Base-by-base conservation (phyloP, 92 coral and sea anemone species). In the Epizoanthus illoricatus region DNA sequence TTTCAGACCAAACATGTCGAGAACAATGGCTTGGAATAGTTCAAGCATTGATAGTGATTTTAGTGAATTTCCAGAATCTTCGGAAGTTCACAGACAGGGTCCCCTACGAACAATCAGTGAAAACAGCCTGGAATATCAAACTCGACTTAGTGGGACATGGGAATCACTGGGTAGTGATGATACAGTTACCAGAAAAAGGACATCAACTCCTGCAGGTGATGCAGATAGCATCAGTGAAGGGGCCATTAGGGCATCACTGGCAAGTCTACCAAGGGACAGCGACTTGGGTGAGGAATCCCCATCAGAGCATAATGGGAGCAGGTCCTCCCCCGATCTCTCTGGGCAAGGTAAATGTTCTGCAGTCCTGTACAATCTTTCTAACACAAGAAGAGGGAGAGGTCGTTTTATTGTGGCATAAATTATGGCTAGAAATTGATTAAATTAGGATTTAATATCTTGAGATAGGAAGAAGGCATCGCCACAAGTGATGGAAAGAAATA, bases 281-380 rank as follows among this genome's bases (percentile, higher is more conserved):
- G 82, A 78, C 72, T 45, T 78, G 82, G 82, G 82, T 28, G 91
- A 84, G 21, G 90, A 80, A 76, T 85, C 59, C 55, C 72, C 82
- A 62, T 82, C 91, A 42, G 88, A 85, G 69, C 86, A 73, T 49
- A 73, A 65, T 68, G 94, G 90, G 84, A 85, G 93, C 97, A 71
- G 97, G 97, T 86, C 92, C 94, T 92, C 97, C 71, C 84, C 92
- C 17, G 93, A 82, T 28, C 79, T 86, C 79, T 88, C 83, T 84
- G 91, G 91, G 67, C 76, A 73, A 84, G 91, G 91, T 88, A 79
- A 56, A 80, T 65, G 3, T 18, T 7, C 19, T 39, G 36, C 3
- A 9, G 21, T 9, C 56, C 41, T 20, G 19, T 6, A 3, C 17
- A 64, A 64, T 7, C 59, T 24, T 33, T 43, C 28, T 3, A 17